phyloP scores from a whole-genome alignment of 2,797 vertebrate genomes.

The Mico argentatus region DNA sequence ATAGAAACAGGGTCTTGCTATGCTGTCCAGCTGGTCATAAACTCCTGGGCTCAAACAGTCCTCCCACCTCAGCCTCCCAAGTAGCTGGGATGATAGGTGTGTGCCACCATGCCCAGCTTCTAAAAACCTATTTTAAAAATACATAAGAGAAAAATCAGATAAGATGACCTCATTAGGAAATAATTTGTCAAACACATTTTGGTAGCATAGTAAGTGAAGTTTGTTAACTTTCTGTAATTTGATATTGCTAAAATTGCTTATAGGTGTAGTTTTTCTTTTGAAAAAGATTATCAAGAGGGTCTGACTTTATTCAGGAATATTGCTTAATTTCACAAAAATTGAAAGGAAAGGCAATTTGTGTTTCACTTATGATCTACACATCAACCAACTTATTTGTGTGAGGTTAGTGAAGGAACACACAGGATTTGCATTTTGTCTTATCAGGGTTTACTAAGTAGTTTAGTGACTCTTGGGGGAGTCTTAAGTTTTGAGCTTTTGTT shows the following conservation, averaged over 20 bases:
- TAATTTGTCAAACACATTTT: constrained; percentile 8
- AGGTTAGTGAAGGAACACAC: background rate
- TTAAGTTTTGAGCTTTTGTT: constrained; percentile 39
- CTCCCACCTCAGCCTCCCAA: background rate
- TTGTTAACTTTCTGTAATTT: constrained; percentile 29
- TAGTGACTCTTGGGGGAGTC: background rate
- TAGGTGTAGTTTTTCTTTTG: constrained; percentile 2
- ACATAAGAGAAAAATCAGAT: background rate
- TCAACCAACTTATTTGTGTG: background rate
- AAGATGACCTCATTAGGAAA: background rate
- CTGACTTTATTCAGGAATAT: constrained; percentile 14
- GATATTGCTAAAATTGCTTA: constrained; percentile 27
- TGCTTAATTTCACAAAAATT: background rate
- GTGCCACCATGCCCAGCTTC: background rate
- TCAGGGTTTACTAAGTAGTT: background rate
- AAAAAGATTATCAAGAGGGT: background rate
- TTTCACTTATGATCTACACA: background rate
- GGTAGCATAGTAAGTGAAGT: background rate
- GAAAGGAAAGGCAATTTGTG: background rate
- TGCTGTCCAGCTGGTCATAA: background rate
- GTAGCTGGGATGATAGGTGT: background rate
- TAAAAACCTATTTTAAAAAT: constrained; percentile 38
- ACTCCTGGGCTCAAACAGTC: background rate
- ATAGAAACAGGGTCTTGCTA: background rate
- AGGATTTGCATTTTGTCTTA: background rate